Percentiles rank a stretch among this genome's conserved stretches.
These are phyloP conservation scores for Dolichotis patagonum DNA, from an alignment of 2,113 vertebrate species.

Conservation along the genomic window DNA sequence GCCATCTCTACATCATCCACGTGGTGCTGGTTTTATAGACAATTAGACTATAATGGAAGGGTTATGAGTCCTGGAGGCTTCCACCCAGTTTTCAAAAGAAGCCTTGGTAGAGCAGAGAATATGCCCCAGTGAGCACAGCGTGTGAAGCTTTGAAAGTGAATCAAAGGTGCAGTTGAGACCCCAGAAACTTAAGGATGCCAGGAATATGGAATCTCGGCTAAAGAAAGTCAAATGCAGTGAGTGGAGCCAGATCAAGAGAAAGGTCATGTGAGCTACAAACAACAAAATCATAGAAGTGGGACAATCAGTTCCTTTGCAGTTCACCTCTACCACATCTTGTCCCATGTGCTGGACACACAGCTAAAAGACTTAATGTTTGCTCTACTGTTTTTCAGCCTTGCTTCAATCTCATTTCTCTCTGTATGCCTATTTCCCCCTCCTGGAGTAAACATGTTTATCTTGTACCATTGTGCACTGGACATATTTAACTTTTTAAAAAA, in stretches of 20 bases:
- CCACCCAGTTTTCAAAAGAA: background rate
- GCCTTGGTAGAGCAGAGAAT: background rate
- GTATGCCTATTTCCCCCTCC: background rate
- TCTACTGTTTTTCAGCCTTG: background rate
- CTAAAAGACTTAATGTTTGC: background rate
- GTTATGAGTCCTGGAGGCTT: background rate
- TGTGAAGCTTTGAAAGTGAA: background rate
- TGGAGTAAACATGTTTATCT: background rate
- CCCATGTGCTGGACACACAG: background rate
- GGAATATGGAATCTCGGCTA: background rate
- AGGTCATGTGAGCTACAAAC: background rate
- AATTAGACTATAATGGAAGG: background rate
- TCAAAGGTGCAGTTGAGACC: background rate
- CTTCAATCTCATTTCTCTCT: background rate
- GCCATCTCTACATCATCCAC: background rate
- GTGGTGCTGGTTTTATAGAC: background rate
- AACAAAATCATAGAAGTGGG: background rate
- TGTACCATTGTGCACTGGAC: background rate
- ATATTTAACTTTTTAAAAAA: background rate
- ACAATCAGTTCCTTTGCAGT: background rate
- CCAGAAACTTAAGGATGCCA: background rate
- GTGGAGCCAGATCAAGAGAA: background rate
- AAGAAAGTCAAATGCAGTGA: background rate
- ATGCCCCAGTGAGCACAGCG: background rate
- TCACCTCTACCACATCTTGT: background rate